Percentiles rank a stretch among this genome's conserved stretches.
Evolutionary conservation across 2,888 invertebrate genomes (phyloP).

Genomic region (Bembecia ichneumoniformis): DNA sequence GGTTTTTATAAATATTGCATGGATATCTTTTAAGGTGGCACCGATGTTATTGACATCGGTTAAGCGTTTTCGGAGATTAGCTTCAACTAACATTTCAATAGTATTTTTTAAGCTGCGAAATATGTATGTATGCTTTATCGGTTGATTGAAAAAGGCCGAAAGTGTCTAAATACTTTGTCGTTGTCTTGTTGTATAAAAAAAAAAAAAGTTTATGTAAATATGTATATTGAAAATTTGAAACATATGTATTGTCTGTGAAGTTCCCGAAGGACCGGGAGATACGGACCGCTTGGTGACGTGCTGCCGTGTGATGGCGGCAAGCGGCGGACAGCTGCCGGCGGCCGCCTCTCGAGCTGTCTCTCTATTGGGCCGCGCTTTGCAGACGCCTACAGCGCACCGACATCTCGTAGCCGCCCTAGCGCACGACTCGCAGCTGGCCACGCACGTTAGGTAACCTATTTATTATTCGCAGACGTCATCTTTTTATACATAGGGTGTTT

Average conservation of each 20-base stretch:
- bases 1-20: too few species aligned
- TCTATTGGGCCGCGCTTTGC: slow-evolving; percentile 75
- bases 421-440: slow-evolving; percentile 71
- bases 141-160: too few species aligned
- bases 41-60: too few species aligned
- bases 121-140: too few species aligned
- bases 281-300: slow-evolving; percentile 42
- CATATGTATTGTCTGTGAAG: slow-evolving; percentile 14
- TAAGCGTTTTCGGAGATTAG: too few species aligned
- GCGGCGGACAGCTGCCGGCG: slow-evolving; percentile 13
- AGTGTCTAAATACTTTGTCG: too few species aligned
- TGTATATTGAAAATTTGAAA: too few species aligned
- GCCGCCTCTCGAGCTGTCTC: slow-evolving; percentile 45
- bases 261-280: slow-evolving; percentile 30
- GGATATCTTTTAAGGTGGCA: too few species aligned
- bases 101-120: too few species aligned
- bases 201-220: neutral
- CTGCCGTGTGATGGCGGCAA: slow-evolving; percentile 39
- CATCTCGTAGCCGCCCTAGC: slow-evolving; percentile 77
- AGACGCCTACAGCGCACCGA: slow-evolving; percentile 64
- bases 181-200: neutral
- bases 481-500: too few species aligned
- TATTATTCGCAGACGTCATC: too few species aligned
- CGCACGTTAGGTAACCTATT: slow-evolving; percentile 68
- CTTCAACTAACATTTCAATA: too few species aligned